Evolutionary conservation across 2,113 vertebrate species (phyloP).

Genomic region (Cnemophilus loriae): DNA sequence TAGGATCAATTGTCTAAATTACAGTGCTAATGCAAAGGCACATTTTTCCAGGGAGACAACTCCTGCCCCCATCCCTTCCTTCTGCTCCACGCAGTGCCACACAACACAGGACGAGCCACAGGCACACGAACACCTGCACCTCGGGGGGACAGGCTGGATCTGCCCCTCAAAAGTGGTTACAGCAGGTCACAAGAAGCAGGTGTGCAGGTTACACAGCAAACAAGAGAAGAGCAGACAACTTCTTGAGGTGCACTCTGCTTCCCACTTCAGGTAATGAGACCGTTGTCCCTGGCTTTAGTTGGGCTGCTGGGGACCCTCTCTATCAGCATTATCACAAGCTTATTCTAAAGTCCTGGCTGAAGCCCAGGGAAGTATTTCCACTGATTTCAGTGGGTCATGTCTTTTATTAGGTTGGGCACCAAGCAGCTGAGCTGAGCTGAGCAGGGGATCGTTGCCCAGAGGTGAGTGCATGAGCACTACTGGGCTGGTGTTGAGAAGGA

Average conservation of each 20-base stretch:
- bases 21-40: neutral
- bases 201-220: neutral
- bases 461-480: too few species aligned
- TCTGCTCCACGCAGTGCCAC: neutral
- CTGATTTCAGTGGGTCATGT: neutral
- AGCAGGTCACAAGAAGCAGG: neutral
- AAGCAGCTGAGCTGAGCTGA: neutral
- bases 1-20: neutral
- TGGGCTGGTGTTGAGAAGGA: neutral
- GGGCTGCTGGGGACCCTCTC: neutral
- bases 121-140: neutral
- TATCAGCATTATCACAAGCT: neutral
- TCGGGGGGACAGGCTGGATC: neutral
- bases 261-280: neutral
- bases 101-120: neutral
- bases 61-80: neutral
- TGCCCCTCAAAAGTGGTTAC: neutral
- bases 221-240: neutral
- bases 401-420: neutral
- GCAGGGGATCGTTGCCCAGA: neutral
- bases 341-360: neutral
- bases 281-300: neutral
- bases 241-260: neutral
- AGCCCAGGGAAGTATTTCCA: neutral
- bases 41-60: rapidly evolving